Evolutionary conservation across 2,888 invertebrate species (phyloP), one percentile per base, ranked within the genome.

Genomic region (Dichetophora obliterata): DNA sequence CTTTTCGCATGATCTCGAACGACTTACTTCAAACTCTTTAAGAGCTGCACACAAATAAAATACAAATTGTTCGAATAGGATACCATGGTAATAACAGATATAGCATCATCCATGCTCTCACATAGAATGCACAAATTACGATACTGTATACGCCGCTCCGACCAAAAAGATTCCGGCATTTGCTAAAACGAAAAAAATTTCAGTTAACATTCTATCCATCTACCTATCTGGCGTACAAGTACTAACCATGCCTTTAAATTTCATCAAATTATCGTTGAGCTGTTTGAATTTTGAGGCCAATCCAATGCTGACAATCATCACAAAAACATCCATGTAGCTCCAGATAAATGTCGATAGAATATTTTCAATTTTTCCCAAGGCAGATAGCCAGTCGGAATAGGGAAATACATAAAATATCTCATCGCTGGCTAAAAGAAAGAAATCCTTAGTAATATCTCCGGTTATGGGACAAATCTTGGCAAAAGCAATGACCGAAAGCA

Each of bases 281-380:
- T 93, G 92, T 54, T 91, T 90, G 82, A 94, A 95, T 71, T 92
- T 91, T 5, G 92, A 91, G 0, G 93, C 89, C 69, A 95, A 86
- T 0, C 94, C 93, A 84, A 93, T 91, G 86, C 94, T 94, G 22
- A 94, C 90, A n/a, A 94, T 85, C 84, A 94, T 94, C 27, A 95
- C 92, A 81, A 94, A 92, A 70, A 94, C 87, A 84, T 94, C 94
- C 87, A 93, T 93, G 78, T 93, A 94, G 84, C 93, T 94, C 94
- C 94, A 95, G 0, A 92, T 90, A 72, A 93, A 92, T 0, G 94
- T 94, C 3, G 92, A 91, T 5, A 92, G 82, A 3, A 93, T 82
- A 80, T 94, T 91, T 73, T 92, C 75, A 1, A 86, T n/a, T 78
- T 87, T 88, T 4, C 85, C 87, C 81, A 84, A 82, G 70, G 86